Conservation (phyloP, 1,140 invertebrate genomes). For the Diorhabda sublineata region DNA sequence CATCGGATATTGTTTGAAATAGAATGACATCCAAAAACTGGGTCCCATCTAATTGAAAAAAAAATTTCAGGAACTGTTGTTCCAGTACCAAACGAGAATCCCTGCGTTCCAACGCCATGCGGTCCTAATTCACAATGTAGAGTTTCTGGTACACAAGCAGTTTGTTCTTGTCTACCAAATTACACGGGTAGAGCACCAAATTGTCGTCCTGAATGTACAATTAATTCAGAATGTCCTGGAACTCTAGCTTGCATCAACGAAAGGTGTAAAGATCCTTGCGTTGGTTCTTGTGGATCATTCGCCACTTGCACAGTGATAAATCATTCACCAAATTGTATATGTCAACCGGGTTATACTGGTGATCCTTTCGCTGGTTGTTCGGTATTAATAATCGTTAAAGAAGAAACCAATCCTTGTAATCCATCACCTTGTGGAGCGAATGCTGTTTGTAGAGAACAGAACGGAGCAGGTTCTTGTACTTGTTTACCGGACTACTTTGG, state of each 20-base stretch:
- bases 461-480: conserved; percentile 64
- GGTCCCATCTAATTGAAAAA: too few relatives aligned
- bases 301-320: conserved; percentile 66
- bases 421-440: conserved; percentile 70
- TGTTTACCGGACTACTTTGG: conserved; percentile 69
- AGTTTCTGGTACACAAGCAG: conserved; percentile 61
- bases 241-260: conserved; percentile 71
- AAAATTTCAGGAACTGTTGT: neutral
- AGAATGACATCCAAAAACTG: too few relatives aligned
- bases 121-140: conserved; percentile 76
- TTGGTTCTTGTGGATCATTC: conserved; percentile 69
- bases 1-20: too few relatives aligned
- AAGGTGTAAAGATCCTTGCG: conserved; percentile 73
- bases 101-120: conserved; percentile 74
- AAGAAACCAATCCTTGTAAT: conserved; percentile 55
- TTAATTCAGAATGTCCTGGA: conserved; percentile 69
- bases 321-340: conserved; percentile 72
- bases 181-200: conserved; percentile 72
- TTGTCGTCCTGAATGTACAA: conserved; percentile 73
- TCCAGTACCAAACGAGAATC: conserved; percentile 49
- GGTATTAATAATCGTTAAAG: conserved; percentile 25
- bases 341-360: conserved; percentile 65
- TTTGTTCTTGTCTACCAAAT: conserved; percentile 68
- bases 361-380: conserved; percentile 70
- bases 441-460: conserved; percentile 62